A percentile compares a stretch with the other conserved stretches of the same genome.
These are phyloP conservation scores for Gisinianus flammeolus DNA, from an alignment of 2,888 invertebrate species.

Conservation along the genomic window DNA sequence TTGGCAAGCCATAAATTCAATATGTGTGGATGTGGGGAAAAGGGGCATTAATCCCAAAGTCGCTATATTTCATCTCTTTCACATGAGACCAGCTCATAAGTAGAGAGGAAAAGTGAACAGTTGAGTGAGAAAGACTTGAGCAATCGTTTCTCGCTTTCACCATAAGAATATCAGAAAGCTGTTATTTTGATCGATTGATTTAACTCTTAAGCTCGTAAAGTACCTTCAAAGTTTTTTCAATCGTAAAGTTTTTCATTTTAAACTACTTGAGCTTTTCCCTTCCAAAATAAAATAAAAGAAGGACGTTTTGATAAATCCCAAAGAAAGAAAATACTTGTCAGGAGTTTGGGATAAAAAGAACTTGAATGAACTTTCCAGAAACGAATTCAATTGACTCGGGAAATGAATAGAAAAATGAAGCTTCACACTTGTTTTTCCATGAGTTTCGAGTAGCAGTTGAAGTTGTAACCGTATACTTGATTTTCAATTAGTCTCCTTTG, in stretches of 20 bases:
- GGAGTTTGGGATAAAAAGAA: neutral
- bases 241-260: neutral
- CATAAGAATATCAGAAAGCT: slow-evolving; percentile 9
- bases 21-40: slow-evolving; percentile 26
- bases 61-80: slow-evolving; percentile 32
- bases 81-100: neutral
- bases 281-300: neutral
- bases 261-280: neutral
- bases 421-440: neutral
- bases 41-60: slow-evolving; percentile 33
- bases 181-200: slow-evolving; percentile 16
- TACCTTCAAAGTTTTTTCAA: slow-evolving; percentile 6
- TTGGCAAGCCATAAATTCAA: slow-evolving; percentile 38
- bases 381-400: neutral
- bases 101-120: neutral
- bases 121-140: neutral
- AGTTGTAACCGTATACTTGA: neutral
- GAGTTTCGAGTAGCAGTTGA: neutral
- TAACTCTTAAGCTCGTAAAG: slow-evolving; percentile 11
- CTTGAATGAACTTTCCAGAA: neutral
- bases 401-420: neutral
- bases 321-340: neutral
- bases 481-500: neutral
- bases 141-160: neutral
- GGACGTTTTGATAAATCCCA: neutral